A percentile compares a stretch with the other conserved stretches of the same genome.
Evolutionary conservation across 2,797 vertebrate genomes (phyloP).

Genomic region (Rallus crepitans): DNA sequence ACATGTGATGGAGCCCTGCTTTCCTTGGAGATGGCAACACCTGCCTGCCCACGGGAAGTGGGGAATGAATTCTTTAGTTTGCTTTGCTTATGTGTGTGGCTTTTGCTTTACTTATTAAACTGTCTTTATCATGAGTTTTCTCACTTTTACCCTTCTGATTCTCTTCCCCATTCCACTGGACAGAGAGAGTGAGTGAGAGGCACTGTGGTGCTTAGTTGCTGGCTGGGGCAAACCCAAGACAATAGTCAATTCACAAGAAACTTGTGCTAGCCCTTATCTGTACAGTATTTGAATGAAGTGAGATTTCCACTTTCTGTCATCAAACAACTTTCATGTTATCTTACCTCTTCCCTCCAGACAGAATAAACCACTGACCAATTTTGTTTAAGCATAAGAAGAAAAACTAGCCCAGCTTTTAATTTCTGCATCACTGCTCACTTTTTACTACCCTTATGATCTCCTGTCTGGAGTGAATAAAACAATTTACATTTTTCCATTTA

Average conservation of each 20-base stretch:
- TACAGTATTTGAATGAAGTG: neutral
- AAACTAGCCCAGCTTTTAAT: neutral
- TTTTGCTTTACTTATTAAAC: too few species aligned
- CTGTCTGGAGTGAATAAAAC: neutral
- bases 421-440: neutral
- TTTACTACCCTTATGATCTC: neutral
- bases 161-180: too few species aligned
- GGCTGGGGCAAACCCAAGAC: too few species aligned
- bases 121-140: too few species aligned
- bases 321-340: neutral
- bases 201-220: too few species aligned
- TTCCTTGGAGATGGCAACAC: too few species aligned
- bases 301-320: neutral
- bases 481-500: neutral
- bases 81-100: too few species aligned
- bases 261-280: neutral
- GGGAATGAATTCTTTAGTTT: too few species aligned
- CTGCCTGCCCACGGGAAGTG: too few species aligned
- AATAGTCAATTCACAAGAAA: fast-evolving
- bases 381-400: neutral
- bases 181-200: too few species aligned
- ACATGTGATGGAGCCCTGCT: too few species aligned
- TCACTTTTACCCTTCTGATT: too few species aligned
- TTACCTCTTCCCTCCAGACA: neutral
- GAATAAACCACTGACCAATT: neutral